Percentiles rank a stretch among this genome's conserved stretches.
Evolutionary conservation across 2,113 vertebrate species (phyloP).

Genomic region (Halichoeres trimaculatus): DNA sequence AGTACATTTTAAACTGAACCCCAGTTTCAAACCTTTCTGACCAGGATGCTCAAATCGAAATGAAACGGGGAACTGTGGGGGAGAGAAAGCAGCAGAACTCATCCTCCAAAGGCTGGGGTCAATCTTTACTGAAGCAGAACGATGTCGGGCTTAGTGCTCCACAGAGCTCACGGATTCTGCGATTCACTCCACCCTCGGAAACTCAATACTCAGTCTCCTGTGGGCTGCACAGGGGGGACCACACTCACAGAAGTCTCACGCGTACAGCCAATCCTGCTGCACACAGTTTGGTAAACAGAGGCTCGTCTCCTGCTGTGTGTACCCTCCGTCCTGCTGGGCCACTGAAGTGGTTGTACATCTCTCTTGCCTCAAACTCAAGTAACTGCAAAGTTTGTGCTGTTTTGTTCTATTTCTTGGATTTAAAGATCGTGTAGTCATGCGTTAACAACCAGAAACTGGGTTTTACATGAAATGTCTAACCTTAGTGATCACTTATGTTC

Average conservation of each 20-base stretch:
- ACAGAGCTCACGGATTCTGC: slow-evolving; percentile 1
- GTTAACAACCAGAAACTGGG: too few relatives aligned
- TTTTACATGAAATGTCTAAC: too few relatives aligned
- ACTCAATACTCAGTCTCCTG: slow-evolving; percentile 23
- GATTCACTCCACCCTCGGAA: neutral
- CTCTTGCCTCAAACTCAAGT: slow-evolving; percentile 13
- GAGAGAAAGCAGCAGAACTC: neutral
- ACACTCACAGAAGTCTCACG: neutral
- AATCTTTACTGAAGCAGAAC: slow-evolving; percentile 25
- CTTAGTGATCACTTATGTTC: too few relatives aligned
- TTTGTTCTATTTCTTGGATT: neutral
- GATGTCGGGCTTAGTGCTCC: slow-evolving; percentile 4
- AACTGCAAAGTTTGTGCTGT: neutral
- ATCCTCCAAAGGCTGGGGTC: neutral
- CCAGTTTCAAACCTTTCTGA: neutral
- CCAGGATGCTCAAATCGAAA: neutral
- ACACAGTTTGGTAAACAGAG: slow-evolving; percentile 15
- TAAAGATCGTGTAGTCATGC: neutral
- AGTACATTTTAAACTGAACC: neutral
- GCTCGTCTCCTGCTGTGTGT: slow-evolving; percentile 3
- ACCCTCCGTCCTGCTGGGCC: slow-evolving; percentile 1
- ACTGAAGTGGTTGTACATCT: neutral
- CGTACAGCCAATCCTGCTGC: neutral
- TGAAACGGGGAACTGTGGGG: neutral
- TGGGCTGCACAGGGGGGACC: slow-evolving; percentile 3